Evolutionary conservation across 2,797 vertebrate species (phyloP).

Genomic region (Psittacula echo): DNA sequence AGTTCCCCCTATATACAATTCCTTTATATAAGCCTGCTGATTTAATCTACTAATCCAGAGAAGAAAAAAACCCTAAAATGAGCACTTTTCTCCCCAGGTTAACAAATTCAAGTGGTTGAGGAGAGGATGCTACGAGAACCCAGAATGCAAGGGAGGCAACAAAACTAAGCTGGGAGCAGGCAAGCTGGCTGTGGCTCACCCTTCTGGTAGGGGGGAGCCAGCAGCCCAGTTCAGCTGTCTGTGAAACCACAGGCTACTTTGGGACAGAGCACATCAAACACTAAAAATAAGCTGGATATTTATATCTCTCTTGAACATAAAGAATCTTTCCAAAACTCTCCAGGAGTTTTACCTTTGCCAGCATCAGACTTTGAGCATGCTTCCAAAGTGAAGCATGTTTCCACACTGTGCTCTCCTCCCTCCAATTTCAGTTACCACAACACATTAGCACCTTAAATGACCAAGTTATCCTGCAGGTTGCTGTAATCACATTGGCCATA

Average conservation of each 20-base stretch:
- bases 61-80: neutral
- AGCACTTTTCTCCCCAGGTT: neutral
- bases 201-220: neutral
- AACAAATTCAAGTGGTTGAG: neutral
- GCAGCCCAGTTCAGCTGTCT: neutral
- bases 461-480: neutral
- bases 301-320: neutral
- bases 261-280: neutral
- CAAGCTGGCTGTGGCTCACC: neutral
- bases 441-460: neutral
- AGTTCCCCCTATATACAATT: neutral
- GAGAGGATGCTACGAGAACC: neutral
- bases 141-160: neutral
- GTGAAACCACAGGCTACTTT: neutral
- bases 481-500: neutral
- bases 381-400: neutral
- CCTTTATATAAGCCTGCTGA: neutral
- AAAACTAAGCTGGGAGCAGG: neutral
- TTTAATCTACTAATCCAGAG: neutral
- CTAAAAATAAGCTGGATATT: conserved; percentile 48
- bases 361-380: accelerated
- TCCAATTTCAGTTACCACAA: neutral
- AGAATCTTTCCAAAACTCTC: conserved; percentile 32
- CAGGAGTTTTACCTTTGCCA: neutral
- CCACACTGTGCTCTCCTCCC: neutral